Percentiles rank a stretch among this genome's conserved stretches.
Evolutionary conservation across 1,140 invertebrate genomes (phyloP).

Genomic region (Trichonephila inaurata): DNA sequence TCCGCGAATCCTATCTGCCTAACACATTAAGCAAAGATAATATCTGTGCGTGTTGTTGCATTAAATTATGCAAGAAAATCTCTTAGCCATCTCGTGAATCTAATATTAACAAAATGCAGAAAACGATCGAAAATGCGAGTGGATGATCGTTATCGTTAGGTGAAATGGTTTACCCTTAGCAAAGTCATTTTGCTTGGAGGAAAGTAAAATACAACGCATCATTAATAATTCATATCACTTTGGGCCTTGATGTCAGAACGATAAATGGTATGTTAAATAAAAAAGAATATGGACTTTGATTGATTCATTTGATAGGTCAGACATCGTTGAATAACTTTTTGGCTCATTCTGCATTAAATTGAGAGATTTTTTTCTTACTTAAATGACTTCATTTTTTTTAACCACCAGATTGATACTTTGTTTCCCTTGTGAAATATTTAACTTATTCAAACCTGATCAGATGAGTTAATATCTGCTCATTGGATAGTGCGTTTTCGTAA

Average conservation of each 20-base stretch:
- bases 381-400: too few species aligned
- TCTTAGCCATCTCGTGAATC: background rate
- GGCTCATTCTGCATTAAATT: background rate
- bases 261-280: background rate
- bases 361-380: background rate
- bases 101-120: conserved; percentile 9
- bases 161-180: conserved; percentile 21
- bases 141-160: conserved; percentile 21
- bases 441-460: too few species aligned
- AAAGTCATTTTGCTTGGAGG: conserved; percentile 4
- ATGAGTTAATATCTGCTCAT: too few species aligned
- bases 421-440: too few species aligned
- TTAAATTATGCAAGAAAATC: conserved; percentile 39
- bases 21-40: conserved; percentile 21
- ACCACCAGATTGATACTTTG: too few species aligned
- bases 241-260: background rate
- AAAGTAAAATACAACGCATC: conserved; percentile 10
- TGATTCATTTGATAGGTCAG: conserved; percentile 8
- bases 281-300: background rate
- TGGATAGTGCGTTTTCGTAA: too few species aligned
- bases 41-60: background rate
- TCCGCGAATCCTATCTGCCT: background rate
- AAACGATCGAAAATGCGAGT: conserved; percentile 12
- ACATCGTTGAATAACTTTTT: background rate
- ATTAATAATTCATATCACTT: conserved; percentile 42